Base-by-base conservation (phyloP, 2,797 vertebrate species). In the Sebastes nivosus region DNA sequence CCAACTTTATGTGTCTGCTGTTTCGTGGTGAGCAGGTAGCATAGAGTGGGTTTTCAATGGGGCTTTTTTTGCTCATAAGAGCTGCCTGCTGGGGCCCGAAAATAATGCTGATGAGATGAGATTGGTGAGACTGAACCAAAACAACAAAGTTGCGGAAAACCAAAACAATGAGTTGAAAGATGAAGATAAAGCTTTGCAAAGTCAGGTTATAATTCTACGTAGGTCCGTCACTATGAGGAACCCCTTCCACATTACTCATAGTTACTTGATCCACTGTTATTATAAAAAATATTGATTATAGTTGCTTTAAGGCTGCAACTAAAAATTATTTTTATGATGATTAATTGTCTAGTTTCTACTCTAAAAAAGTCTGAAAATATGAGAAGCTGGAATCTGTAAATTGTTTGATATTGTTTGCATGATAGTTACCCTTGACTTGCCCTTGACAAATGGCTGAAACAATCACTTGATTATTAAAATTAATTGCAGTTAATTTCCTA, bases 221-320 rank as follows among this genome's bases (percentile, higher is more conserved):
- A 24, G 25, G 27, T 29, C 27, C 16, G 4, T 20, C 22, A 55
- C 54, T 55, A 4, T 0, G 10, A 54, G n/a, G 0, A 0, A 54
- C 52, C 52, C 20, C n/a, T 59, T 59, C 0, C 58, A 58, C 55
- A 25, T 58, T 8, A 60, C 27, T 29, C 25, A 29, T 59, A 59
- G 11, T 59, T 30, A 60, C 42, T 46, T 59, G 27, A 20, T 60
- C 58, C 27, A 20, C 46, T 50, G 46, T 50, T 29, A 29, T 58
- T 27, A 5, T 29, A 59, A 59, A 32, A 61, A 32, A 61, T 61
- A 16, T 29, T 1, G 7, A 58, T 38, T 29, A 25, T 0, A 60
- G 34, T 25, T 20, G 18, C 11, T 30, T 27, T 50, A 50, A 50
- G 46, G 46, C 46, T 46, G 3, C 42, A 46, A 46, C 42, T 50